Evolutionary conservation across 2,113 vertebrate genomes (phyloP), one percentile per base, ranked within the genome.

Genomic region (Aphyosemion australe): DNA sequence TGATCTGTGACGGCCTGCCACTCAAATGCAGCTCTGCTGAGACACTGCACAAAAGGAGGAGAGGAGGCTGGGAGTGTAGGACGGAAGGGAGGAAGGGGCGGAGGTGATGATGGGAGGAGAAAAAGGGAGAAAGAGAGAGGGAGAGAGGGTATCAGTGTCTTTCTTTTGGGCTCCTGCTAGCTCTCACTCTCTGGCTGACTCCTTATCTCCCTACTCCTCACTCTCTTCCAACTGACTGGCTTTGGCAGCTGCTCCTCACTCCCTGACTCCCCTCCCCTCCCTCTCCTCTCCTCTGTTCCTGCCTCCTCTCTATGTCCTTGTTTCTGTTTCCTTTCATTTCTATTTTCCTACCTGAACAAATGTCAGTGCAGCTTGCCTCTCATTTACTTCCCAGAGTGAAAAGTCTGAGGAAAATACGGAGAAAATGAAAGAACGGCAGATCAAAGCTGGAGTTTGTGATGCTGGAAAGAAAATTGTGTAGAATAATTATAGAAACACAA

Each of bases 1-100:
- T 88, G 90, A 90, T 91, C 87, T 89, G 90, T 91, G 88, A 91
- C 87, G 87, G 83, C 87, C 88, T 88, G 90, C 90, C 90, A 91
- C 84, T 90, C 90, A 90, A 88, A 86, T 34, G 16, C 64, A 72
- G 87, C 86, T 86, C 84, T 68, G 73, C 72, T 74, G 90, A 88
- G 87, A 86, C 87, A 48, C 70, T 64, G 77, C 88, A 88, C 88
- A 91, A 89, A 37, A 90, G 79, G 77, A 87, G 82, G 43, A 84
- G 82, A 82, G 78, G 79, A 89, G 74, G 73, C 70, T 84, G 75
- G 84, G 73, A 79, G 82, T 57, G 65, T 75, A 65, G 61, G 69
- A 65, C 61, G 66, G 66, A 69, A 61, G 48, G 58, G 61, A 60
- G 58, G 62, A 54, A 58, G 69, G 21, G 54, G 64, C 16, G 64